Evolutionary conservation across 53 echinoderm and acorn worm genomes (phyloP).

Genomic region (Zoroaster sp.): DNA sequence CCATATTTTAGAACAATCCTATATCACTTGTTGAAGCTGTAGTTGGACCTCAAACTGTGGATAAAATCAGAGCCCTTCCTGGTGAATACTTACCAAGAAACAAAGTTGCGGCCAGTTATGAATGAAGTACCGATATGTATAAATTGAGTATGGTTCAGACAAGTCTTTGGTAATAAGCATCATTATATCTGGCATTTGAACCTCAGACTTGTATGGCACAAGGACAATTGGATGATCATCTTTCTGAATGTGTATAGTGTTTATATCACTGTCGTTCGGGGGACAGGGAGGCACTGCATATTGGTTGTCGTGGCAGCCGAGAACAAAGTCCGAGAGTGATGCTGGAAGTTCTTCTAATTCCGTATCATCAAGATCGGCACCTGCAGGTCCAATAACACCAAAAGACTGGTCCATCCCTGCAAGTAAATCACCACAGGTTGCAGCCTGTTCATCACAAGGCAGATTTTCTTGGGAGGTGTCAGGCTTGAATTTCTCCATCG

Average conservation of each 20-base stretch:
- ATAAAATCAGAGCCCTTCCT: neutral
- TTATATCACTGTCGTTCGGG: slow-evolving; percentile 80
- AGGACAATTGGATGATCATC: slow-evolving; percentile 58
- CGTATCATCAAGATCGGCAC: slow-evolving; percentile 50
- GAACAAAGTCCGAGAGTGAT: slow-evolving; percentile 87
- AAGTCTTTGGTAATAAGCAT: slow-evolving; percentile 97
- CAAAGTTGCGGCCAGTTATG: slow-evolving; percentile 99
- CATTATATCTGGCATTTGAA: slow-evolving; percentile 97
- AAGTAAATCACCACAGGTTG: slow-evolving; percentile 6
- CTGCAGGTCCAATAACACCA: slow-evolving; percentile 32
- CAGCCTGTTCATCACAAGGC: neutral
- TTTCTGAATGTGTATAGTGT: slow-evolving; percentile 64
- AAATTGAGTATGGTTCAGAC: slow-evolving; percentile 99
- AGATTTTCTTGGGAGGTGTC: neutral
- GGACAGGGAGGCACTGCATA: slow-evolving; percentile 78
- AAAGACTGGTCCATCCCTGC: slow-evolving; percentile 27
- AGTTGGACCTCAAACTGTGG: no score
- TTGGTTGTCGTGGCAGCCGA: slow-evolving; percentile 74
- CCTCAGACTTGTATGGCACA: slow-evolving; percentile 94
- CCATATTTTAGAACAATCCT: no score
- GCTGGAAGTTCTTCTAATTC: slow-evolving; percentile 80
- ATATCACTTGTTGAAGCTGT: no score
- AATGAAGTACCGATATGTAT: slow-evolving; percentile 98
- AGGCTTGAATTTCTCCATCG: neutral
- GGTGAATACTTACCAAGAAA: slow-evolving; percentile 88